Evolutionary conservation across 2,888 invertebrate genomes (phyloP), one percentile per base, ranked within the genome.

Genomic region (Aporophyla nigra): DNA sequence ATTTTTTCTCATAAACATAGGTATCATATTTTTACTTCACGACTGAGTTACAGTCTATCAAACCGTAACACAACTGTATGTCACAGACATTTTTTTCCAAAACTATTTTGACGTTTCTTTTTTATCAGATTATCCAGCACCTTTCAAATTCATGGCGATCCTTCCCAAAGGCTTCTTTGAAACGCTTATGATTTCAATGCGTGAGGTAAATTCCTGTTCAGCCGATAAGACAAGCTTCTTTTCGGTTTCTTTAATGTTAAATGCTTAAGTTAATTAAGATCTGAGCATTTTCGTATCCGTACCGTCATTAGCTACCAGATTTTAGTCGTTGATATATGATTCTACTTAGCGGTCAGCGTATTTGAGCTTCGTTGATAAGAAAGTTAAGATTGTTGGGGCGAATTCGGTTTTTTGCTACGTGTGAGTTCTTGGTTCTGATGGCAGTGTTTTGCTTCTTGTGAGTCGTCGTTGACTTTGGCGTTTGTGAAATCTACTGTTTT

Each of bases 181-280:
- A 96, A 95, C 96, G 96, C 94, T 96, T 95, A 95, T 96, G 96
- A 96, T 95, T 95, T 95, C 95, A 93, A 94, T 93, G 95, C 94
- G 96, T 94, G 95, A 95, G 95, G 95, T 94, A 93, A 93, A 94
- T 93, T 93, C 93, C 86, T 91, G 87, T 90, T 88, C 70, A 43
- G 65, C 69, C 76, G 90, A 90, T 91, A 91, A 84, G 88, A 82
- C 87, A 78, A 74, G 87, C 88, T 87, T 56, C 84, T 86, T 85
- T 85, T 86, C 88, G 85, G 83, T 83, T 84, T 85, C 88, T 88
- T 91, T 92, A 91, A 93, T 92, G 93, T 89, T 80, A 80, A 86
- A 88, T 88, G 91, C 92, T 93, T 89, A 89, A 85, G 92, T 95
- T 95, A 95, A 95, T 95, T 95, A 95, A 95, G 93, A 94, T 93